Evolutionary conservation across 2,113 vertebrate species (phyloP).

Genomic region (Gymnogyps californianus): DNA sequence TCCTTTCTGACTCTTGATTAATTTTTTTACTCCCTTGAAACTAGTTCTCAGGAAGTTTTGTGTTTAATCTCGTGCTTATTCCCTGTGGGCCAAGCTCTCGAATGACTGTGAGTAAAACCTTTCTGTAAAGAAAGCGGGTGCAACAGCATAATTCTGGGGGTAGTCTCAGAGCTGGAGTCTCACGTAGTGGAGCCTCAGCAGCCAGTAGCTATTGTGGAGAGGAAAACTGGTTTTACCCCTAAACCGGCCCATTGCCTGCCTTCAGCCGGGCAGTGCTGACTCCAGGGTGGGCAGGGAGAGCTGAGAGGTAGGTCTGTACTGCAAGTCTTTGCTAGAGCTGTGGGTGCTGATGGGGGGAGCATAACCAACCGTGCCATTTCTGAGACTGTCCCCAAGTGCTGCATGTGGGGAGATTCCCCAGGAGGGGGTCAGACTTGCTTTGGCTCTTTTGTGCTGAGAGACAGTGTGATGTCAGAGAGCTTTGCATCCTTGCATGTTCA

Average conservation of each 20-base stretch:
- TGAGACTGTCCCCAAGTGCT: background rate
- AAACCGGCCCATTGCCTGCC: background rate
- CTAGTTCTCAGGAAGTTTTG: background rate
- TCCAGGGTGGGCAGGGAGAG: background rate
- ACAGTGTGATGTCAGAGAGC: background rate
- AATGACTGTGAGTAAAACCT: background rate
- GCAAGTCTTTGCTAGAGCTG: background rate
- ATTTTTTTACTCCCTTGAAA: background rate
- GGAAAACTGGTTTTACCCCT: background rate
- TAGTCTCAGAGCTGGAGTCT: background rate
- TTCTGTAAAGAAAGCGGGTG: background rate
- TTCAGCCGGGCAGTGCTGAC: background rate
- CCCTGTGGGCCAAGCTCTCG: background rate
- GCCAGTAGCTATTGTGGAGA: background rate
- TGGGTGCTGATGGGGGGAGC: background rate
- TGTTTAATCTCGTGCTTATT: background rate
- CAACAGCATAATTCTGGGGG: background rate
- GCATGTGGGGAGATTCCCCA: background rate
- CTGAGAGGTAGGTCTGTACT: background rate
- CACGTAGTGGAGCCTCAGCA: background rate
- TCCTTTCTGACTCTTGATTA: background rate
- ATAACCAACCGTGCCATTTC: rapidly evolving
- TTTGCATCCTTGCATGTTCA: background rate
- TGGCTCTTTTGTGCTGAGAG: background rate
- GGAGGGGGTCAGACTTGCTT: background rate